Percentiles rank a stretch among this genome's conserved stretches.
These are phyloP conservation scores for Ceuthmochares aereus DNA, from an alignment of 2,113 vertebrate genomes.

Conservation along the genomic window DNA sequence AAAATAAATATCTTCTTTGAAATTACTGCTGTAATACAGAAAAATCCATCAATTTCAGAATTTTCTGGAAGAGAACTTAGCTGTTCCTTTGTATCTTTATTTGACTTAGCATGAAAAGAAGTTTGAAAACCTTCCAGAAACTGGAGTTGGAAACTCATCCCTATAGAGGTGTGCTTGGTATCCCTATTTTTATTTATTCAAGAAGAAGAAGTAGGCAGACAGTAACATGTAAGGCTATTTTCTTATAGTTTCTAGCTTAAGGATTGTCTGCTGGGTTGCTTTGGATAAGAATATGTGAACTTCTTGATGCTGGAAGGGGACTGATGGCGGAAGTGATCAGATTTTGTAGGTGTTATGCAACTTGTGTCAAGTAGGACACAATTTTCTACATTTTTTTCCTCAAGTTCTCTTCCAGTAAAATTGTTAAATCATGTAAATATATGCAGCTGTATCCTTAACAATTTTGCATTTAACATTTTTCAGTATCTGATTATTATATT, in stretches of 20 bases:
- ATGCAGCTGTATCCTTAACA: neutral
- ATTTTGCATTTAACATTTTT: neutral
- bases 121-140: neutral
- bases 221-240: neutral
- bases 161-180: fast-evolving
- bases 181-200: neutral
- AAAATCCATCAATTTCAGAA: neutral
- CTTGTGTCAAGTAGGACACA: neutral
- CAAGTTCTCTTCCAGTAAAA: neutral
- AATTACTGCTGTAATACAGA: neutral
- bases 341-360: neutral
- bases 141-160: neutral
- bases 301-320: neutral
- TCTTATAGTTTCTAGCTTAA: neutral
- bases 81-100: neutral
- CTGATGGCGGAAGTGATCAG: neutral
- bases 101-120: neutral
- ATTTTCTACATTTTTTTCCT: neutral
- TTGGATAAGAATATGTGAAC: neutral
- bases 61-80: neutral
- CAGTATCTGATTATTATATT: neutral
- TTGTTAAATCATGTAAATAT: neutral
- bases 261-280: neutral
- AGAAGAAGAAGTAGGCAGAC: neutral
- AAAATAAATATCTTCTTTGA: neutral